These are phyloP conservation scores for Mylabris phalerata DNA, from an alignment of 1,140 invertebrate species.

Conservation along the genomic window DNA sequence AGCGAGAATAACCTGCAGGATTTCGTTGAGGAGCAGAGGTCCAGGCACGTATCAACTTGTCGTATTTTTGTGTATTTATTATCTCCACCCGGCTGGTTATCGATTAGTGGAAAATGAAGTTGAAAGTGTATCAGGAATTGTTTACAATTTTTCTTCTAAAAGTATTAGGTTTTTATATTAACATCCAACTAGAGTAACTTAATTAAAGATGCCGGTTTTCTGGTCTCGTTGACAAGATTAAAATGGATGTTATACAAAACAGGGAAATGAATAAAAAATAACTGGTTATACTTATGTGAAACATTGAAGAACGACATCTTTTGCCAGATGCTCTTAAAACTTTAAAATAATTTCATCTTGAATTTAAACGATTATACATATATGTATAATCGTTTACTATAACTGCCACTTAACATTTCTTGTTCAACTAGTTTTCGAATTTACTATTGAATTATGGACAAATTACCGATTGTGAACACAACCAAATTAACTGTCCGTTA, in stretches of 20 bases:
- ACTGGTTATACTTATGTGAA: conserved; percentile 11
- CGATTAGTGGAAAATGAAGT: too few relatives aligned
- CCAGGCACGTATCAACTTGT: conserved; percentile 13
- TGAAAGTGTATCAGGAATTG: too few relatives aligned
- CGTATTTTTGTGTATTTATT: conserved; percentile 17
- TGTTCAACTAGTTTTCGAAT: too few relatives aligned
- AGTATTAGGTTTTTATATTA: too few relatives aligned
- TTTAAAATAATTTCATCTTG: conserved; percentile 7
- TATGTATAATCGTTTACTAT: not conserved
- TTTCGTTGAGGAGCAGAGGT: conserved; percentile 10
- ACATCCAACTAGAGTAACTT: too few relatives aligned
- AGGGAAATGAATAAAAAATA: conserved; percentile 14
- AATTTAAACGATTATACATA: not conserved
- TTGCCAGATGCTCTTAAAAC: conserved; percentile 18
- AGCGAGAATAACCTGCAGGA: conserved; percentile 13
- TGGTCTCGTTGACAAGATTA: conserved; percentile 3
- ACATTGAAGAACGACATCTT: conserved; percentile 20
- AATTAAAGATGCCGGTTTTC: too few relatives aligned
- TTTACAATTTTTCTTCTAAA: not conserved
- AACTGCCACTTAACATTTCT: too few relatives aligned
- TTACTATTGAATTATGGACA: too few relatives aligned
- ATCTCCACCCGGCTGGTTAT: not conserved
- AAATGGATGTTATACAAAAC: conserved; percentile 17
- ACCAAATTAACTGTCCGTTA: too few relatives aligned
- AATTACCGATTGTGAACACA: too few relatives aligned